Conservation (phyloP, 2,888 invertebrate genomes). For the Drosophila greeni region DNA sequence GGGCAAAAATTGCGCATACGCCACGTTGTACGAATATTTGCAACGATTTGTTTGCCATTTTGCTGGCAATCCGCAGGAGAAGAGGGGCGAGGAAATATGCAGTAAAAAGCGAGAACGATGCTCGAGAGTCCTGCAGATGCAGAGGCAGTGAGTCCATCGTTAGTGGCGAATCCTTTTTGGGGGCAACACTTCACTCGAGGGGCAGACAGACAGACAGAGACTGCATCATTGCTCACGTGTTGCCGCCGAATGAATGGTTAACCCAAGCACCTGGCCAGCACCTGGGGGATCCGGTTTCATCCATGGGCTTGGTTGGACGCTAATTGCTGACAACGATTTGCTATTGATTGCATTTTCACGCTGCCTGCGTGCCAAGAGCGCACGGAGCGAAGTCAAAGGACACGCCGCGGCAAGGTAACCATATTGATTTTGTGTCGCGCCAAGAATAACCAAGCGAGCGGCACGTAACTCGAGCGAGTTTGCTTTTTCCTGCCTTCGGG, state of each 20-base stretch:
- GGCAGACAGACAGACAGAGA: too few species aligned
- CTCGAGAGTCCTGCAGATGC: slow-evolving; percentile 42
- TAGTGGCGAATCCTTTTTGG: slow-evolving; percentile 49
- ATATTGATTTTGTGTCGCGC: slow-evolving; percentile 52
- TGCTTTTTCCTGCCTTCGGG: too few species aligned
- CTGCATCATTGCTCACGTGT: slow-evolving; percentile 44
- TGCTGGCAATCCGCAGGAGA: slow-evolving; percentile 37
- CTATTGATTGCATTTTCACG: slow-evolving; percentile 64
- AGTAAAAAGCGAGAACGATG: slow-evolving; percentile 40
- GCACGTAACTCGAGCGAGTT: too few species aligned
- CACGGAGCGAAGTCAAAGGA: slow-evolving; percentile 44
- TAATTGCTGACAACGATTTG: slow-evolving; percentile 65
- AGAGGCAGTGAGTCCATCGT: slow-evolving; percentile 41
- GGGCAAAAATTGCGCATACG: slow-evolving; percentile 60
- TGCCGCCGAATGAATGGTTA: slow-evolving; percentile 31
- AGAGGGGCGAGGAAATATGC: slow-evolving; percentile 5
- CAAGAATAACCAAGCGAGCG: slow-evolving; percentile 43
- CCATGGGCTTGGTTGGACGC: slow-evolving; percentile 39
- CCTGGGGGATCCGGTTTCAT: slow-evolving; percentile 2
- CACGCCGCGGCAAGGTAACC: slow-evolving; percentile 43
- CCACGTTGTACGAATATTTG: slow-evolving; percentile 48
- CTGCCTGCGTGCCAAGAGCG: slow-evolving; percentile 53
- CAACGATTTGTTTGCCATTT: slow-evolving; percentile 49
- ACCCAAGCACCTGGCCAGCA: slow-evolving; percentile 3
- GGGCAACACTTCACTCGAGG: slow-evolving; percentile 37